These are phyloP conservation scores for Ectropis grisescens DNA, from an alignment of 1,140 invertebrate genomes.

Conservation along the genomic window DNA sequence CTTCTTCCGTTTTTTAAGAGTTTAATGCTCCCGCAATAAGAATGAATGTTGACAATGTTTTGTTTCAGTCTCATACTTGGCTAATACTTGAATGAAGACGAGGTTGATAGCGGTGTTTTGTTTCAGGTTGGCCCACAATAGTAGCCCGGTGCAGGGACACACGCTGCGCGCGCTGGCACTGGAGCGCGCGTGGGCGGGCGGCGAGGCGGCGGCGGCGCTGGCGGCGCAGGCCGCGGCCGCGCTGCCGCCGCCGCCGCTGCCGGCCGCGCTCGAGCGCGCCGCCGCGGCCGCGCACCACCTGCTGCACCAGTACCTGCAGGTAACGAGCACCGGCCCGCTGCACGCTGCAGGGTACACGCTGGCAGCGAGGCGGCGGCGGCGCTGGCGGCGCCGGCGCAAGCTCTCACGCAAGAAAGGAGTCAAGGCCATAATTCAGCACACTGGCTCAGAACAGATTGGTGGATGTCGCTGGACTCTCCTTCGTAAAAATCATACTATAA, in stretches of 20 bases:
- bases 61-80: no score
- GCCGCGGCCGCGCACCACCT: constrained; percentile 49
- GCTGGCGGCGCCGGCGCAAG: constrained; percentile 39
- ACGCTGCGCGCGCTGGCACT: constrained; percentile 40
- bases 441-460: no score
- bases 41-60: no score
- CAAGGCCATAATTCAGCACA: no score
- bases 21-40: no score
- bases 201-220: constrained; percentile 39
- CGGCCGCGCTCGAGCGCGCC: constrained; percentile 46
- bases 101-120: no score
- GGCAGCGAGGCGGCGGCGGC: constrained; percentile 45
- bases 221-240: constrained; percentile 42
- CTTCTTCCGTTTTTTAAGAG: no score
- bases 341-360: no score
- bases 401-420: no score
- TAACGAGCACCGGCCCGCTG: constrained; percentile 4
- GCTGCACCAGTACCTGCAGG: constrained; percentile 58
- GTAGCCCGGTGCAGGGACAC: constrained; percentile 14
- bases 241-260: constrained; percentile 45
- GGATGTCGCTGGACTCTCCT: no score
- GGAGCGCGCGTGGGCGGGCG: constrained; percentile 53
- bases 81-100: no score
- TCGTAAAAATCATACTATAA: no score
- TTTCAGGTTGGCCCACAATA: constrained; percentile 28